Percentiles rank a stretch among this genome's conserved stretches.
These are phyloP conservation scores for Spermophilus dauricus DNA, from an alignment of 2,113 vertebrate species.

Conservation along the genomic window DNA sequence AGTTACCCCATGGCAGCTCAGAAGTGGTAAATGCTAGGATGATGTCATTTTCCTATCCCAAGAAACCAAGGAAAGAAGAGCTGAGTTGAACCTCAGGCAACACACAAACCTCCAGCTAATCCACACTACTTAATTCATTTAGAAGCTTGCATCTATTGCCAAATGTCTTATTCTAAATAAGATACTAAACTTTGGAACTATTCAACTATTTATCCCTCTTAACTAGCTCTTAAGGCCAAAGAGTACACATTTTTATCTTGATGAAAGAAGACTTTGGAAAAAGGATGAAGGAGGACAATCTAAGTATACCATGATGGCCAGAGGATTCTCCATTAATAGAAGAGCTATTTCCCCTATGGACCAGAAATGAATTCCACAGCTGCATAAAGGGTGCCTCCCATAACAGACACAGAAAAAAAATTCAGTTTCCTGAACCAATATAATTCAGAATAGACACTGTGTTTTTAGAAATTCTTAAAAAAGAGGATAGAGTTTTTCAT, in stretches of 20 bases:
- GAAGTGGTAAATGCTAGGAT: neutral
- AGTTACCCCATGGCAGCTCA: neutral
- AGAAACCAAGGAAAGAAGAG: neutral
- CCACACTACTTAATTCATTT: neutral
- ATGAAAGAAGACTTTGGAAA: neutral
- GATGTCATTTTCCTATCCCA: neutral
- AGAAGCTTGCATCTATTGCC: neutral
- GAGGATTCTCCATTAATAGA: neutral
- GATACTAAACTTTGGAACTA: slow-evolving; percentile 23
- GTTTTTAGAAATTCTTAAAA: slow-evolving; percentile 4
- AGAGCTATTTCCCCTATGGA: slow-evolving; percentile 73
- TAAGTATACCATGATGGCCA: slow-evolving; percentile 55
- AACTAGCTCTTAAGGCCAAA: neutral
- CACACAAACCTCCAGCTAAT: neutral
- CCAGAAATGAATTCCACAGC: slow-evolving; percentile 85
- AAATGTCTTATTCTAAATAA: slow-evolving; percentile 57
- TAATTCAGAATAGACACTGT: slow-evolving; percentile 83
- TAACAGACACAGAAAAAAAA: slow-evolving; percentile 87
- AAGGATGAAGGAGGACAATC: neutral
- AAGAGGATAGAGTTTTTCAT: neutral
- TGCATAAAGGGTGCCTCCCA: slow-evolving; percentile 85
- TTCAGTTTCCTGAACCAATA: slow-evolving; percentile 84
- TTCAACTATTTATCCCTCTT: slow-evolving; percentile 9
- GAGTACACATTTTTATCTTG: neutral
- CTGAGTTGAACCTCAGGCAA: neutral